Evolutionary conservation across 2,888 invertebrate species (phyloP), one percentile per base, ranked within the genome.

Genomic region (Melanophora roralis): DNA sequence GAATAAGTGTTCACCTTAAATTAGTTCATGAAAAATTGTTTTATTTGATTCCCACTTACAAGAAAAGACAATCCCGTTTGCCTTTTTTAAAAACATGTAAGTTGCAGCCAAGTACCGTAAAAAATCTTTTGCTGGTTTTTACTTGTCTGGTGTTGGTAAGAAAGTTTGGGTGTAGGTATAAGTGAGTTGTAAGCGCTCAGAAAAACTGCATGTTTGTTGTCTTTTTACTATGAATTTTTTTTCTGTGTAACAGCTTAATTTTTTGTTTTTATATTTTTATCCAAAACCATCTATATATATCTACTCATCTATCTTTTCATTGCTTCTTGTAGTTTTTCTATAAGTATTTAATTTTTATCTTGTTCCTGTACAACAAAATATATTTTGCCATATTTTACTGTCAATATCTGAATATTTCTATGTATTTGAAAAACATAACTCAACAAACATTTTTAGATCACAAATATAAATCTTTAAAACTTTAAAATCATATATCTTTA

Each of bases 351-450:
- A 27, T 12, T 23, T 60, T 38, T n/a, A n/a, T n/a, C 21, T 34
- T n/a, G 16, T 67, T 32, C 43, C 57, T 19, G 68, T 73, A 47
- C 49, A 43, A 21, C 53, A 38, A n/a, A n/a, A 59, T 69, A 57
- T 79, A 59, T 74, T 74, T 74, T 69, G 45, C 51, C 57, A 79
- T 68, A 64, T 74, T 74, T 78, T 69, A 62, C 75, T 68, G 68
- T 43, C 72, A 72, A 47, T 72, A 78, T 68, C 57, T 68, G 78
- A 68, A 78, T 73, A 73, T 62, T 53, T 47, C 73, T 27, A n/a
- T n/a, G n/a, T n/a, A 27, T 64, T 64, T 64, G 34, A 5, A 38
- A n/a, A 47, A 2, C 5, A 8, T 49, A 32, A 34, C 36, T 65
- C 65, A 74, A 49, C n/a, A 21, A 74, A 11, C 6, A 1, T 40